Conservation (phyloP, 2,888 invertebrate genomes). For the Schrankia costaestrigalis region DNA sequence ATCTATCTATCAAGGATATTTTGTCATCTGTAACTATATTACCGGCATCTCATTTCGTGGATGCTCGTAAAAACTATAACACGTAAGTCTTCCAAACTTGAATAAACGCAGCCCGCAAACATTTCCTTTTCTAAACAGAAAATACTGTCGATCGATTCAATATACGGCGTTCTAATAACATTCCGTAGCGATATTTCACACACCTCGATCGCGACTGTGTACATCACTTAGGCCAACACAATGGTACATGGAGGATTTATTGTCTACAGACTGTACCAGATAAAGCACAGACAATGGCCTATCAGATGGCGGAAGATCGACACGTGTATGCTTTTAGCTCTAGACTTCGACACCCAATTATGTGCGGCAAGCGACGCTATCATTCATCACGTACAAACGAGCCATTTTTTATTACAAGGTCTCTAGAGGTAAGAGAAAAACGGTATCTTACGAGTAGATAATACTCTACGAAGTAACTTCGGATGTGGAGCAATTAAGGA, state of each 20-base stretch:
- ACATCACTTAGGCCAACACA: slow-evolving; percentile 50
- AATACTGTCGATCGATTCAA: slow-evolving; percentile 61
- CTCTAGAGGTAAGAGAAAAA: slow-evolving; percentile 41
- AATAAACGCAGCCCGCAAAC: slow-evolving; percentile 38
- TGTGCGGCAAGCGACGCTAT: slow-evolving; percentile 51
- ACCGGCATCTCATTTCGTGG: background rate
- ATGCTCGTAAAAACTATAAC: slow-evolving; percentile 35
- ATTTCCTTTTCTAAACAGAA: slow-evolving; percentile 49
- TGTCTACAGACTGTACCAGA: slow-evolving; percentile 63
- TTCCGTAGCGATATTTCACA: slow-evolving; percentile 64
- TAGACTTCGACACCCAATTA: slow-evolving; percentile 76
- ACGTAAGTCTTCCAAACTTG: slow-evolving; percentile 46
- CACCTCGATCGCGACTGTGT: slow-evolving; percentile 50
- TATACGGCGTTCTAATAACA: slow-evolving; percentile 70
- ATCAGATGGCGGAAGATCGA: slow-evolving; percentile 62
- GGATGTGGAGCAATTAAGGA: slow-evolving; percentile 52
- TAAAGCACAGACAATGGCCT: slow-evolving; percentile 73
- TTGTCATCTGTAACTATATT: too few species aligned
- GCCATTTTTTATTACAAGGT: slow-evolving; percentile 56
- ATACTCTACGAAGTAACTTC: slow-evolving; percentile 37
- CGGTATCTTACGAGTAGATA: slow-evolving; percentile 45
- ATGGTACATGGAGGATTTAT: slow-evolving; percentile 73
- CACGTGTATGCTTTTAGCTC: slow-evolving; percentile 77
- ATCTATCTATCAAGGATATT: too few species aligned
- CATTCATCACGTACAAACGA: slow-evolving; percentile 72